A percentile compares a stretch with the other conserved stretches of the same genome.
Conservation (phyloP, 2,888 invertebrate genomes). For the Zonitis immaculata region DNA sequence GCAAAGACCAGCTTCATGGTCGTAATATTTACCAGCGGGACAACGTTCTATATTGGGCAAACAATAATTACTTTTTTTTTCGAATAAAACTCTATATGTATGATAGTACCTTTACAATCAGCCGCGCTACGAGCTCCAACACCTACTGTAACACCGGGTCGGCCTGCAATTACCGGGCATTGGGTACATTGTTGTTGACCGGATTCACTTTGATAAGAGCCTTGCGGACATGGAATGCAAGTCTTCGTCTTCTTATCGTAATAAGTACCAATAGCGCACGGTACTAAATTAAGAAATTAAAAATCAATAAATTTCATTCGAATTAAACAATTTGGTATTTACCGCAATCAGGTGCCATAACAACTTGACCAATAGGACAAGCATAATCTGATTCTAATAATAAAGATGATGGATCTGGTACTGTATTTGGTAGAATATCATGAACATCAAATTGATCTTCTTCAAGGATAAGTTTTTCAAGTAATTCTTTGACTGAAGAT, state of each 20-base stretch:
- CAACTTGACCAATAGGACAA: constrained; percentile 90
- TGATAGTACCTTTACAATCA: constrained; percentile 76
- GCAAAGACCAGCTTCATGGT: constrained; percentile 82
- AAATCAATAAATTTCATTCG: not conserved
- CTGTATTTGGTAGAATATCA: constrained; percentile 89
- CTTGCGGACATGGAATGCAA: constrained; percentile 80
- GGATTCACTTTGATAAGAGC: constrained; percentile 90
- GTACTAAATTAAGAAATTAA: constrained; percentile 54
- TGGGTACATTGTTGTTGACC: constrained; percentile 84
- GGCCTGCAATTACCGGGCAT: constrained; percentile 88
- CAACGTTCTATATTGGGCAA: constrained; percentile 79
- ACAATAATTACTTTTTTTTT: too few relatives aligned
- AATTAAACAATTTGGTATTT: constrained; percentile 38
- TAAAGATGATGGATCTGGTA: constrained; percentile 88
- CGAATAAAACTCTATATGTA: too few relatives aligned
- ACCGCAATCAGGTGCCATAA: constrained; percentile 91
- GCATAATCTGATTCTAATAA: constrained; percentile 85
- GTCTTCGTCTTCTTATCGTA: constrained; percentile 70
- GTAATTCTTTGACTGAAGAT: constrained; percentile 73
- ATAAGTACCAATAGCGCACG: constrained; percentile 88
- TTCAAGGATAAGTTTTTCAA: constrained; percentile 87
- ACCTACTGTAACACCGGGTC: constrained; percentile 81
- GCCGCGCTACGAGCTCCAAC: constrained; percentile 82
- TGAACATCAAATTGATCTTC: constrained; percentile 92
- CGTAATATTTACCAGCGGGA: constrained; percentile 90